phyloP scores from a whole-genome alignment of 2,797 vertebrate genomes.

The Sebastes ruberrimus region DNA sequence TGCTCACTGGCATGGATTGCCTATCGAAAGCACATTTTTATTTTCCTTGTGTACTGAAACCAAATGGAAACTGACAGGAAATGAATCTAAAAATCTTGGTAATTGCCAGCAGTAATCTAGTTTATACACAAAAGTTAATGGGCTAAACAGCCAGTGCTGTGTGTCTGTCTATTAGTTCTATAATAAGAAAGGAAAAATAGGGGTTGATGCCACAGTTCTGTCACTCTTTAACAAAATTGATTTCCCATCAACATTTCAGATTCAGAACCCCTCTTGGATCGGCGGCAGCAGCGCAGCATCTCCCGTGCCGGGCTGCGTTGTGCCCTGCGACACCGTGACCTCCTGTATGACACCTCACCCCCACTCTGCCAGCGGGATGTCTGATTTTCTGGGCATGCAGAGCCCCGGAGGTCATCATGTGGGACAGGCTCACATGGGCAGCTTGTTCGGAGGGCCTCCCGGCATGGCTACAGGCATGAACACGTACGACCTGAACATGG shows the following conservation, averaged over 20 bases:
- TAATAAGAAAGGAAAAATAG: no score
- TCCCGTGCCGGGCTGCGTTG: constrained; percentile 94
- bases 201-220: background rate
- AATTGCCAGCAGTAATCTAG: background rate
- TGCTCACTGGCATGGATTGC: background rate
- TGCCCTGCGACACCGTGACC: constrained; percentile 94
- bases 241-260: constrained; percentile 78
- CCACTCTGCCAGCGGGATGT: constrained; percentile 89
- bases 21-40: background rate
- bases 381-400: constrained; percentile 92
- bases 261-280: constrained; percentile 98
- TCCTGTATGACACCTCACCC: constrained; percentile 98
- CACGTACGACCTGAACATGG: constrained; percentile 94
- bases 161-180: background rate
- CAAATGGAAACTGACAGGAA: background rate
- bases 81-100: background rate
- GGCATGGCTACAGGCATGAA: constrained; percentile 92
- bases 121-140: background rate
- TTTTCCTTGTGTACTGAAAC: background rate
- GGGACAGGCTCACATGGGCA: constrained; percentile 96
- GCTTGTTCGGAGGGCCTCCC: constrained; percentile 88
- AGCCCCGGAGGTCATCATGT: constrained; percentile 90
- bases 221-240: background rate
- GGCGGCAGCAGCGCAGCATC: constrained; percentile 91
- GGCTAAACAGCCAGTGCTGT: background rate